A percentile compares a stretch with the other conserved stretches of the same genome.
Conservation (phyloP, 2,113 vertebrate species). For the Notarius quadriscutis region DNA sequence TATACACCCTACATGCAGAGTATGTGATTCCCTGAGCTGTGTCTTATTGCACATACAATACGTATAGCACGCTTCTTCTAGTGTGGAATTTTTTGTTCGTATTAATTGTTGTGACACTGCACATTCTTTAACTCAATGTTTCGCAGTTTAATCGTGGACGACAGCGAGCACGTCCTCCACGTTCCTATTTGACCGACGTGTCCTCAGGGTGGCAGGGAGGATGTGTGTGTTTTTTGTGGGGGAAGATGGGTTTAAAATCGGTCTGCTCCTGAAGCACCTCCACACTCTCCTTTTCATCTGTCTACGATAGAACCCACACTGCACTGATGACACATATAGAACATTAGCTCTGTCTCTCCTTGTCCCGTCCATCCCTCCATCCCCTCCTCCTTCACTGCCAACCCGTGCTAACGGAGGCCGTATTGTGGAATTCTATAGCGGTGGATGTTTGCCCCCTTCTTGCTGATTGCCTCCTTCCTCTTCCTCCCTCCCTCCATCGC, state of each 20-base stretch:
- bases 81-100: not conserved
- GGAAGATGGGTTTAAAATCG: constrained; percentile 11
- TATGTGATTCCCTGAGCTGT: not conserved
- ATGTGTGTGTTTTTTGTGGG: not conserved
- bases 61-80: not conserved
- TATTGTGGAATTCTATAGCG: constrained; percentile 61
- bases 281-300: not conserved
- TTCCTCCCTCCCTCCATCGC: constrained; percentile 38
- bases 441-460: constrained; percentile 45
- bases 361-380: not conserved
- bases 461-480: constrained; percentile 21
- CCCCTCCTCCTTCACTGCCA: not conserved
- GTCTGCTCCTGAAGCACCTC: constrained; percentile 33
- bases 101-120: not conserved
- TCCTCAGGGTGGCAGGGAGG: not conserved
- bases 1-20: not conserved
- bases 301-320: constrained; percentile 58
- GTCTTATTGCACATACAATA: not conserved
- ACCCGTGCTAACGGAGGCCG: constrained; percentile 55
- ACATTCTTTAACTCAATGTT: not conserved
- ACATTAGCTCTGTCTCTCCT: constrained; percentile 22
- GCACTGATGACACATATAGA: constrained; percentile 52
- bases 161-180: not conserved
- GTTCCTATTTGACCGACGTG: constrained; percentile 16
- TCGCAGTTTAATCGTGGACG: not conserved